phyloP scores from a whole-genome alignment of 35 echinoderm and acorn worm genomes.

The Lytechinus pictus region DNA sequence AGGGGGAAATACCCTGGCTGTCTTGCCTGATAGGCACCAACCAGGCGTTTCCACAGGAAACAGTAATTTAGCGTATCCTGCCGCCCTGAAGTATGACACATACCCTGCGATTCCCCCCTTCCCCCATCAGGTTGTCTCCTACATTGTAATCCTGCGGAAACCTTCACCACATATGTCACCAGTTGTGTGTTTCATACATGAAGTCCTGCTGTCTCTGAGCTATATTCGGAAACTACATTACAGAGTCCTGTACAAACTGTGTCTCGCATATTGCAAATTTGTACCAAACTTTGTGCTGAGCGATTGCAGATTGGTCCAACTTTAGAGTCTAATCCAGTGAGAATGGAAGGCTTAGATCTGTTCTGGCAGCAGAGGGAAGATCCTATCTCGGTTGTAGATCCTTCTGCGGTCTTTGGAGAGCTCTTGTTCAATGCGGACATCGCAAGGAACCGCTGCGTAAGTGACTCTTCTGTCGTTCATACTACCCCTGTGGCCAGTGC shows the following conservation, averaged over 20 bases:
- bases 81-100: constrained; percentile 18
- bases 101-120: constrained; percentile 9
- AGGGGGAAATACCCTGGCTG: constrained; percentile 16
- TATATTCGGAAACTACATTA: not conserved
- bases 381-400: constrained; percentile 81
- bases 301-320: not conserved
- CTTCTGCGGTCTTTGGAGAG: constrained; percentile 74
- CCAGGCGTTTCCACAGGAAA: constrained; percentile 45
- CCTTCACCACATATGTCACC: not conserved
- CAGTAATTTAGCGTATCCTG: constrained; percentile 16
- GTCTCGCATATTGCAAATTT: not conserved
- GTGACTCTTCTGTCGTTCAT: constrained; percentile 22
- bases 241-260: not conserved
- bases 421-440: constrained; percentile 76
- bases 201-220: not conserved
- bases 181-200: not conserved
- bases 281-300: too few relatives aligned
- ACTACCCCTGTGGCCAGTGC: not conserved
- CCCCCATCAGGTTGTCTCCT: not conserved
- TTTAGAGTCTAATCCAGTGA: not conserved
- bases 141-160: not conserved
- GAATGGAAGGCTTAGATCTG: constrained; percentile 50
- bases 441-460: constrained; percentile 75
- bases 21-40: not conserved
- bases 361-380: constrained; percentile 75